phyloP scores from a whole-genome alignment of 2,888 invertebrate genomes.

The Ellobium chinense region DNA sequence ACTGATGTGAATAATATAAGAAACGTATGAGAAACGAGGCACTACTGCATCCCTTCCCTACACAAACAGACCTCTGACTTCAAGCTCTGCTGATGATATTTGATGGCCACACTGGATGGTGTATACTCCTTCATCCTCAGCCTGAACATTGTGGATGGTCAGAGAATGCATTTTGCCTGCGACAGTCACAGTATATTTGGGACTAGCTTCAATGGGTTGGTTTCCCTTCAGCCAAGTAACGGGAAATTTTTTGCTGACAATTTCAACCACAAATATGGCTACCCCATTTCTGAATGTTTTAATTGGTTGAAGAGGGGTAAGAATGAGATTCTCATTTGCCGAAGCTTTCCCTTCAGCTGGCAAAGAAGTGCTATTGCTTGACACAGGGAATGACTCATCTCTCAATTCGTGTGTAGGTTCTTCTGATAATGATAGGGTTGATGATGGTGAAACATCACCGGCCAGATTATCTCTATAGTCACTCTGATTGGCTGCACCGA shows the following conservation, averaged over 20 bases:
- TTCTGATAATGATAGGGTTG: neutral
- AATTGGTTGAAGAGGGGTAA: slow-evolving; percentile 51
- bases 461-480: neutral
- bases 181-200: slow-evolving; percentile 60
- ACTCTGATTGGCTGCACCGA: neutral
- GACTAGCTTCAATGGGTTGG: slow-evolving; percentile 53
- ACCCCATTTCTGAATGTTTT: slow-evolving; percentile 54
- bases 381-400: neutral
- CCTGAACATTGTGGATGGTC: slow-evolving; percentile 71
- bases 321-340: slow-evolving; percentile 31
- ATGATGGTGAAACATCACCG: neutral
- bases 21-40: too few species aligned
- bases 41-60: too few species aligned
- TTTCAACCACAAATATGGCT: slow-evolving; percentile 83
- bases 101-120: slow-evolving; percentile 85
- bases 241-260: slow-evolving; percentile 88
- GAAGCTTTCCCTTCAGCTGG: neutral
- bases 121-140: slow-evolving; percentile 88
- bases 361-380: neutral
- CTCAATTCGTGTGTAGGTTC: neutral
- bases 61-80: slow-evolving; percentile 41
- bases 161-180: slow-evolving; percentile 67
- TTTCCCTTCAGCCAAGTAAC: slow-evolving; percentile 87
- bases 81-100: slow-evolving; percentile 87
- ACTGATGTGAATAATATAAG: too few species aligned